These are phyloP conservation scores for Desoria tigrina DNA, from an alignment of 2,888 invertebrate genomes.

Conservation along the genomic window DNA sequence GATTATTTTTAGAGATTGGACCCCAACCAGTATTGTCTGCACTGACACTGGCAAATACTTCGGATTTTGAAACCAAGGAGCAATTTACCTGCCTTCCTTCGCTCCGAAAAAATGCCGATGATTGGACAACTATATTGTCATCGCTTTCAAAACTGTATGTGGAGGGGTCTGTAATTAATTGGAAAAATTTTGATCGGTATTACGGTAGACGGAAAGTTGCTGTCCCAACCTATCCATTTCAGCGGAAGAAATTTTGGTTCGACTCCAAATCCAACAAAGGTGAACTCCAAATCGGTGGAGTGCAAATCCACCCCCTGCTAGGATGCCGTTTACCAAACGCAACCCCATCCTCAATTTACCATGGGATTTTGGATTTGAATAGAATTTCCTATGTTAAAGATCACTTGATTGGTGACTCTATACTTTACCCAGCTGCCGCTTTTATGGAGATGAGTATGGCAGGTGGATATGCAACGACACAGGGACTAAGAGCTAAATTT, in stretches of 20 bases:
- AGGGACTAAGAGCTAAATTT: background rate
- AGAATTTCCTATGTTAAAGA: constrained; percentile 26
- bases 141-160: constrained; percentile 18
- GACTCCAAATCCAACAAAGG: background rate
- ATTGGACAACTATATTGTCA: constrained; percentile 17
- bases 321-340: constrained; percentile 24
- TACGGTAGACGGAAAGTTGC: constrained; percentile 11
- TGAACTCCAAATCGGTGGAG: background rate
- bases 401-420: constrained; percentile 22
- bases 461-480: constrained; percentile 23
- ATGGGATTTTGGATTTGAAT: constrained; percentile 13
- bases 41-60: constrained; percentile 19
- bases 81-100: constrained; percentile 15
- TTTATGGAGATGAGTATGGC: constrained; percentile 26
- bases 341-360: constrained; percentile 15
- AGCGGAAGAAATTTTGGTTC: constrained; percentile 18
- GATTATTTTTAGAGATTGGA: constrained; percentile 26
- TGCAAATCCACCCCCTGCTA: constrained; percentile 24
- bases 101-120: background rate
- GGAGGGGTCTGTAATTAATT: constrained; percentile 15
- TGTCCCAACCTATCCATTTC: constrained; percentile 23
- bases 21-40: constrained; percentile 25
- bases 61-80: too few species aligned
- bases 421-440: constrained; percentile 30
- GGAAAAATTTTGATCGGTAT: constrained; percentile 16